Base-by-base conservation (phyloP, 2,797 vertebrate species). In the Cetoscarus ocellatus region DNA sequence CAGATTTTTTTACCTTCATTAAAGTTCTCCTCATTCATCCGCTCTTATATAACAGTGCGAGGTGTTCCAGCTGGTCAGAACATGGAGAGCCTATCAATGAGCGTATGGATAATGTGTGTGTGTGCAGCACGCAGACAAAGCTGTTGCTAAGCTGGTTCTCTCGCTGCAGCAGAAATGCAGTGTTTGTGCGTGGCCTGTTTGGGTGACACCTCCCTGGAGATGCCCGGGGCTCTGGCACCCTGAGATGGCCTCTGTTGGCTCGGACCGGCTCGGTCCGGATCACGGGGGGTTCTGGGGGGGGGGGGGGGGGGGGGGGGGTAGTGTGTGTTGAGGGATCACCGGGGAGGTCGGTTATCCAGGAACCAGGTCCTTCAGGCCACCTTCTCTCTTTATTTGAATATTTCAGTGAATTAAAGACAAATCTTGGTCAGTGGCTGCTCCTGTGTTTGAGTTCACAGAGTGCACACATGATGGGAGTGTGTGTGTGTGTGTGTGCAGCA, bases 71-170 rank as follows among this genome's bases (percentile, higher is more conserved):
- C 65, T 89, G 88, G 91, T 94, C 95, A 90, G 95, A 95, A 96
- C 94, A 95, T 94, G 85, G 92, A 93, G 84, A 85, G 87, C 93
- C 80, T 77, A 90, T 96, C 92, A 91, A 85, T 92, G 86, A 94
- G 95, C 92, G 67, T 79, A 80, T 70, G 63, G 70, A 67, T 79
- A 61, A 18, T 58, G 52, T 52, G 66, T 76, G 63, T 77, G 60
- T 54, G 52, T 71, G 8, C 11, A 78, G 70, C 44, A 53, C 44
- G 54, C 49, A 73, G 68, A 96, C 96, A 96, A 97, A 97, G 96
- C 96, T 96, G 97, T 99, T 98, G 97, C 97, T 97, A 98, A 96
- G 98, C 92, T 96, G 84, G 88, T 92, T 87, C 90, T 86, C 91
- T 94, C 73, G 80, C 77, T 80, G 88, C 90, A 86, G 80, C 89